A percentile compares a stretch with the other conserved stretches of the same genome.
Conservation (phyloP, 2,888 invertebrate genomes). For the Coelinius sp. region DNA sequence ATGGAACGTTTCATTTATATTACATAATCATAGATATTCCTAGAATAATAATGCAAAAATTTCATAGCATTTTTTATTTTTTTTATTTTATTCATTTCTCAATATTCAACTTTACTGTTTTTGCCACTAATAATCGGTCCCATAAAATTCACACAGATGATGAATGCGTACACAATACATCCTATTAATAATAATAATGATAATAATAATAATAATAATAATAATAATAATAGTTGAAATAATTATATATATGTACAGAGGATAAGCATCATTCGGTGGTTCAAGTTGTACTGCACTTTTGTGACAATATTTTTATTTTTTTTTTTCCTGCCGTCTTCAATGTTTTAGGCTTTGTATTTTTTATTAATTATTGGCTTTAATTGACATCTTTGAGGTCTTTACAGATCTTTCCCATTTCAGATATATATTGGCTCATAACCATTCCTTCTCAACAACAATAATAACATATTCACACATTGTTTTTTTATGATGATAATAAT, state of each 20-base stretch:
- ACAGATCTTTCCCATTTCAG: neutral
- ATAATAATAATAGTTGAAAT: conserved; percentile 55
- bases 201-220: conserved; percentile 49
- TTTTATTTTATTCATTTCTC: conserved; percentile 17
- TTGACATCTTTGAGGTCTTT: conserved; percentile 13
- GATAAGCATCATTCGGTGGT: conserved; percentile 57
- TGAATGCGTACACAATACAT: conserved; percentile 66
- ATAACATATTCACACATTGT: no score
- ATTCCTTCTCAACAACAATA: no score
- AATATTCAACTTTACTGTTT: conserved; percentile 30
- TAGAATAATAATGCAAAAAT: conserved; percentile 4
- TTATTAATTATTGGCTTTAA: conserved; percentile 21
- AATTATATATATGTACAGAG: conserved; percentile 64
- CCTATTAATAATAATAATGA: conserved; percentile 67
- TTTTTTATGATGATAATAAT: no score
- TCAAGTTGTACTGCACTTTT: conserved; percentile 48
- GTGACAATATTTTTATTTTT: conserved; percentile 2
- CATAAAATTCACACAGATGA: conserved; percentile 62
- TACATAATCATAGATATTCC: conserved; percentile 22
- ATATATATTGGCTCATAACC: no score
- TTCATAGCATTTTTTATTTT: conserved; percentile 45
- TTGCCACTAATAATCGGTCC: conserved; percentile 37
- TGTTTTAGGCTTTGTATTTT: conserved; percentile 9
- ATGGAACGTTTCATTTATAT: conserved; percentile 24
- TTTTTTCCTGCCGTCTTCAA: neutral